Percentiles rank a stretch among this genome's conserved stretches.
Conservation (phyloP, 2,113 vertebrate species). For the Plecturocebus donacophilus region DNA sequence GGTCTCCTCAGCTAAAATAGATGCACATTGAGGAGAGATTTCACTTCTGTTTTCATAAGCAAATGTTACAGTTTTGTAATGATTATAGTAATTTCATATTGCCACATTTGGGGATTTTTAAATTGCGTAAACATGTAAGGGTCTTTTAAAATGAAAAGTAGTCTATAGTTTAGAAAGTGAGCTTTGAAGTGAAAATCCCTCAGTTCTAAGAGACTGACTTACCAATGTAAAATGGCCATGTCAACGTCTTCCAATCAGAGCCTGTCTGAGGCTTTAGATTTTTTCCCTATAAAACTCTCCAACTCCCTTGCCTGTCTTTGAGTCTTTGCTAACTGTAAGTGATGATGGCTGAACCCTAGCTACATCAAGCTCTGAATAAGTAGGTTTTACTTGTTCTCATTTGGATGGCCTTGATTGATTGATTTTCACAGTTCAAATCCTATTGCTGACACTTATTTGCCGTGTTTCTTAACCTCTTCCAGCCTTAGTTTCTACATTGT, state of each 20-base stretch:
- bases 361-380: not conserved
- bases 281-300: not conserved
- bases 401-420: not conserved
- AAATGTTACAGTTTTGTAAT: not conserved
- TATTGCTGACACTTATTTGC: not conserved
- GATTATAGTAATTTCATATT: not conserved
- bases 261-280: not conserved
- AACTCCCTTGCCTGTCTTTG: not conserved
- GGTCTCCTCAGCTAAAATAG: not conserved
- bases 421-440: not conserved
- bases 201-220: not conserved
- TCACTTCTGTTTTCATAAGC: not conserved
- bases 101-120: not conserved
- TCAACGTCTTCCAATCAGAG: not conserved
- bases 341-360: no score
- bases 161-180: not conserved
- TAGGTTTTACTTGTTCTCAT: not conserved
- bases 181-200: not conserved
- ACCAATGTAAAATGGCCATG: not conserved
- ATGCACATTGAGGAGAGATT: not conserved
- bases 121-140: not conserved
- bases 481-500: not conserved
- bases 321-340: not conserved
- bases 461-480: not conserved
- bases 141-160: not conserved